phyloP scores from a whole-genome alignment of 2,113 vertebrate genomes.

The Cololabis saira region DNA sequence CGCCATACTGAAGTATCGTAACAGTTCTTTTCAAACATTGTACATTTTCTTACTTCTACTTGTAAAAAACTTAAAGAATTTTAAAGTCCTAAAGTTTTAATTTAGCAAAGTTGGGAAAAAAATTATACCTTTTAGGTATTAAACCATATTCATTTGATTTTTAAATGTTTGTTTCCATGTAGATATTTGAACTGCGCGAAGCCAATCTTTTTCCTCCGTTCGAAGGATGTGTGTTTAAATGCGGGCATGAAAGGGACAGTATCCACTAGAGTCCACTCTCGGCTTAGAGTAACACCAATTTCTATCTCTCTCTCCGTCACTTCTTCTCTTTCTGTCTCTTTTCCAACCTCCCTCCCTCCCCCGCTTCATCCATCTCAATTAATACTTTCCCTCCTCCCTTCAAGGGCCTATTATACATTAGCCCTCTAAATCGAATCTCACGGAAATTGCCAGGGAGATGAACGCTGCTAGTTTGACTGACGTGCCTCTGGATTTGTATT shows the following conservation, averaged over 20 bases:
- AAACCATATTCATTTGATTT: too few relatives aligned
- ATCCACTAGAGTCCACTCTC: slow-evolving; percentile 73
- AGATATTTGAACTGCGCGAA: too few relatives aligned
- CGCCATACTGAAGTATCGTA: too few relatives aligned
- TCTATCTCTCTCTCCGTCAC: slow-evolving; percentile 26
- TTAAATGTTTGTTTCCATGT: too few relatives aligned
- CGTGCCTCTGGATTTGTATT: slow-evolving; percentile 59
- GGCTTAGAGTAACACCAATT: slow-evolving; percentile 56
- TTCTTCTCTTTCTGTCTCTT: slow-evolving; percentile 20
- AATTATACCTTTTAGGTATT: too few relatives aligned
- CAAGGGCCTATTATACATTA: slow-evolving; percentile 73
- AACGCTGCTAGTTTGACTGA: slow-evolving; percentile 71
- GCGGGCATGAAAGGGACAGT: slow-evolving; percentile 29
- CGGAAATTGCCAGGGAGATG: slow-evolving; percentile 70
- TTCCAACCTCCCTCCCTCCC: slow-evolving; percentile 16
- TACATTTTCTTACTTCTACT: too few relatives aligned
- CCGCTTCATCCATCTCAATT: slow-evolving; percentile 70
- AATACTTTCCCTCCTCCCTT: slow-evolving; percentile 69
- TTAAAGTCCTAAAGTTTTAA: too few relatives aligned
- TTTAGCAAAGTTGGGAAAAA: too few relatives aligned
- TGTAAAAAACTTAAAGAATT: too few relatives aligned
- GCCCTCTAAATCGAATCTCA: slow-evolving; percentile 75
- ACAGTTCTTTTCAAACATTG: too few relatives aligned
- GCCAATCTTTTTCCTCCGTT: too few relatives aligned
- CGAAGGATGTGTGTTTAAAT: neutral